Evolutionary conservation across 2,113 vertebrate species (phyloP).

Genomic region (Grammomys surdaster): DNA sequence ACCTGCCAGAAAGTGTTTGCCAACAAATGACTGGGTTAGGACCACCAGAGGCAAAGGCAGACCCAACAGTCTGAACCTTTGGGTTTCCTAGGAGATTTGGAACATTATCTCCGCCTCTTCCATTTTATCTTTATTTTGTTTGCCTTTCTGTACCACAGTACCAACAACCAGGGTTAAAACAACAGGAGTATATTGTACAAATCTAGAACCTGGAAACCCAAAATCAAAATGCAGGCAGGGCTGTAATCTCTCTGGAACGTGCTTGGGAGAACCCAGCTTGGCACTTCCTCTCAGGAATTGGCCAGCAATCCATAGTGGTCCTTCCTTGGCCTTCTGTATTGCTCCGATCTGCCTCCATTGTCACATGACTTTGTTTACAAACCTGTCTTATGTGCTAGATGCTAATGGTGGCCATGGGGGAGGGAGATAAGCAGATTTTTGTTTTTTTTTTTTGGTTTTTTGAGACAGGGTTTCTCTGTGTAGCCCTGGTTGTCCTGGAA

Average conservation of each 20-base stretch:
- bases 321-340: neutral
- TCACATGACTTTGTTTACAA: neutral
- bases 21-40: neutral
- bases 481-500: no score
- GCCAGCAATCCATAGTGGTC: neutral
- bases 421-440: neutral
- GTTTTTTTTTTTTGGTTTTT: neutral
- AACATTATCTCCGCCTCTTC: neutral
- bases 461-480: no score
- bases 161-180: neutral
- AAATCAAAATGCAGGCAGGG: neutral
- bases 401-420: neutral
- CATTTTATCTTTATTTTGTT: neutral
- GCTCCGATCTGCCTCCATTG: neutral
- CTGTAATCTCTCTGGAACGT: neutral
- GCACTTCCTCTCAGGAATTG: neutral
- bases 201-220: neutral
- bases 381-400: neutral
- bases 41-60: neutral
- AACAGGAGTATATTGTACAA: neutral
- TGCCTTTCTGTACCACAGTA: conserved; percentile 22
- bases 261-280: neutral
- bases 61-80: neutral
- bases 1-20: neutral
- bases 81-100: neutral